A percentile compares a stretch with the other conserved stretches of the same genome.
phyloP scores from a whole-genome alignment of 2,888 invertebrate species.

The Mesodorylaimus sp. region DNA sequence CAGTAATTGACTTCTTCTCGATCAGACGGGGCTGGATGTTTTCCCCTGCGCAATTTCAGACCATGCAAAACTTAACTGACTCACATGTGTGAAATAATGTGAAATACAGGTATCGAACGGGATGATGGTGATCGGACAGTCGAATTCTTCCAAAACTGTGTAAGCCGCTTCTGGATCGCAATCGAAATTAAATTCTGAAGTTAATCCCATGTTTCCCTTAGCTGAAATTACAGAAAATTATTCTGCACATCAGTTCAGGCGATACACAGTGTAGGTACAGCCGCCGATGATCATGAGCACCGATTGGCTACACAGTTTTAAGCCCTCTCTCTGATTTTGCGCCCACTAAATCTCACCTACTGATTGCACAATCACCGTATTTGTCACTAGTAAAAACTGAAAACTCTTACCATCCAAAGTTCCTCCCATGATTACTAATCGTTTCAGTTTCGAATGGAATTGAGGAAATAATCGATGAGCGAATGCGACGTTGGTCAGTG shows the following conservation, averaged over 20 bases:
- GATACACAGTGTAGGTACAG: too few relatives aligned
- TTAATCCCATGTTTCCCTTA: constrained; percentile 29
- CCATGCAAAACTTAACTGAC: too few relatives aligned
- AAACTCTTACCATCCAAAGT: constrained; percentile 21
- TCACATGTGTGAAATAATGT: not conserved
- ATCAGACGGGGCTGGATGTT: too few relatives aligned
- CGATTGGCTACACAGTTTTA: too few relatives aligned
- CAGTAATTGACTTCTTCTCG: too few relatives aligned
- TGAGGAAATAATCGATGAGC: constrained; percentile 26
- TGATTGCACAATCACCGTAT: not conserved
- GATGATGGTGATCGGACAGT: constrained; percentile 42
- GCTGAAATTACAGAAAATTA: too few relatives aligned
- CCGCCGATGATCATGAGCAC: too few relatives aligned
- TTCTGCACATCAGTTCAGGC: too few relatives aligned
- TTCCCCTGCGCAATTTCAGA: too few relatives aligned
- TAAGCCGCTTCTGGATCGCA: constrained; percentile 57
- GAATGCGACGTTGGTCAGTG: constrained; percentile 30
- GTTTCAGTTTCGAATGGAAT: constrained; percentile 17
- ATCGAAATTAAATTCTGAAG: constrained; percentile 58
- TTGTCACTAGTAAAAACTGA: not conserved
- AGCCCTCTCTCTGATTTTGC: too few relatives aligned
- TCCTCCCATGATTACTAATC: constrained; percentile 24
- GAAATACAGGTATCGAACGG: constrained; percentile 44
- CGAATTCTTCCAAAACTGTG: constrained; percentile 46
- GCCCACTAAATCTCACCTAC: too few relatives aligned